Percentiles rank a stretch among this genome's conserved stretches.
Conservation (phyloP, 2,888 invertebrate species). For the Psococerastis gibbosa region DNA sequence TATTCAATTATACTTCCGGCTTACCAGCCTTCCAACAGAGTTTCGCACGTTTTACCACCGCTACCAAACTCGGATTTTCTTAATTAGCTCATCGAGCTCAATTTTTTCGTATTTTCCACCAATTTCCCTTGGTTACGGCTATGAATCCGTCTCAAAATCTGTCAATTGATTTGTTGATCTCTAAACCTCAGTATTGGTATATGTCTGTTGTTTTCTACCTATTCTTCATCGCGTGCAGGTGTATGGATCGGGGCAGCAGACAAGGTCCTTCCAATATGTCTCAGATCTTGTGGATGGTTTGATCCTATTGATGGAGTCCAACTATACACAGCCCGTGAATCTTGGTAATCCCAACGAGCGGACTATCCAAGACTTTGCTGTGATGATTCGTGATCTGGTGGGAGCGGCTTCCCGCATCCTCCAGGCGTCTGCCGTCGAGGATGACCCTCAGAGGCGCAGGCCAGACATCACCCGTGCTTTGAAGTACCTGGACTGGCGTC, state of each 20-base stretch:
- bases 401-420: conserved; percentile 73
- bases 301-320: conserved; percentile 79
- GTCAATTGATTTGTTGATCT: conserved; percentile 2
- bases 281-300: conserved; percentile 92
- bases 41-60: conserved; percentile 14
- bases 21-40: too few relatives aligned
- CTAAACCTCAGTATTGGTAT: too few relatives aligned
- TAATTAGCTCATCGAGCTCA: conserved; percentile 8
- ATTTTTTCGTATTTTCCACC: too few relatives aligned
- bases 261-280: conserved; percentile 95
- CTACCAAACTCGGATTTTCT: background rate
- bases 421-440: conserved; percentile 71
- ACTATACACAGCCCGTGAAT: conserved; percentile 84
- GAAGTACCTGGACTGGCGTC: conserved; percentile 73
- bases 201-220: conserved; percentile 10
- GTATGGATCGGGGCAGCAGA: conserved; percentile 74
- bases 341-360: conserved; percentile 97
- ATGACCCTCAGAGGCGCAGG: conserved; percentile 86
- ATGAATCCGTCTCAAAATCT: background rate
- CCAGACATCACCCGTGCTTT: conserved; percentile 87
- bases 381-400: conserved; percentile 63
- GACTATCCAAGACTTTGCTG: conserved; percentile 81
- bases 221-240: conserved; percentile 30
- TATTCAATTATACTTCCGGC: too few relatives aligned
- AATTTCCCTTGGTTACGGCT: too few relatives aligned